These are phyloP conservation scores for Peromyscus maniculatus DNA, from an alignment of 2,113 vertebrate species.

Conservation along the genomic window DNA sequence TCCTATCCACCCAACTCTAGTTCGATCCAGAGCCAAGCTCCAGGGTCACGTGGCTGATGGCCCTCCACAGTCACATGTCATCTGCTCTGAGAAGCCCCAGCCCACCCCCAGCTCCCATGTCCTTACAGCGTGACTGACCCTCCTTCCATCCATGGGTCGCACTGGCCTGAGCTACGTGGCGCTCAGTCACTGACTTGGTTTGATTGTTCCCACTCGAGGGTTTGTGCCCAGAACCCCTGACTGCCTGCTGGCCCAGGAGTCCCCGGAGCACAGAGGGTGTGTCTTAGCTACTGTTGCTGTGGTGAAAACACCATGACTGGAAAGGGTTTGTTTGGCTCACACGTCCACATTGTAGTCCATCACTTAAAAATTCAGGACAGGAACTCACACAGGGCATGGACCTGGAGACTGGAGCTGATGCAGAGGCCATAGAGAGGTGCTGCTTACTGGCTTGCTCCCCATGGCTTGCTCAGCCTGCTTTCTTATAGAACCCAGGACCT, in stretches of 20 bases:
- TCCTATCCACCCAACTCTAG: background rate
- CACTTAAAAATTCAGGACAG: background rate
- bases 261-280: background rate
- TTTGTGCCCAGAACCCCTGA: background rate
- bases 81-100: background rate
- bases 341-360: background rate
- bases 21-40: background rate
- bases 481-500: too few species aligned
- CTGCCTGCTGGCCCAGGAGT: background rate
- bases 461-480: too few species aligned
- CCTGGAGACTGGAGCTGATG: too few species aligned
- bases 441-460: too few species aligned
- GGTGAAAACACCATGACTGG: background rate
- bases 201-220: too few species aligned
- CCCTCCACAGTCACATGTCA: background rate
- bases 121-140: background rate
- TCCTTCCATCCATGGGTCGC: background rate
- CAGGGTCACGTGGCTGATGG: background rate
- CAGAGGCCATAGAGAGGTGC: too few species aligned
- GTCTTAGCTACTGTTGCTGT: background rate
- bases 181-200: too few species aligned
- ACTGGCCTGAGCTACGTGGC: background rate
- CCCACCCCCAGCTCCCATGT: background rate
- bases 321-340: background rate
- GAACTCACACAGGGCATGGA: too few species aligned